Conservation (phyloP, 2,797 vertebrate genomes). For the Cuculus canorus region DNA sequence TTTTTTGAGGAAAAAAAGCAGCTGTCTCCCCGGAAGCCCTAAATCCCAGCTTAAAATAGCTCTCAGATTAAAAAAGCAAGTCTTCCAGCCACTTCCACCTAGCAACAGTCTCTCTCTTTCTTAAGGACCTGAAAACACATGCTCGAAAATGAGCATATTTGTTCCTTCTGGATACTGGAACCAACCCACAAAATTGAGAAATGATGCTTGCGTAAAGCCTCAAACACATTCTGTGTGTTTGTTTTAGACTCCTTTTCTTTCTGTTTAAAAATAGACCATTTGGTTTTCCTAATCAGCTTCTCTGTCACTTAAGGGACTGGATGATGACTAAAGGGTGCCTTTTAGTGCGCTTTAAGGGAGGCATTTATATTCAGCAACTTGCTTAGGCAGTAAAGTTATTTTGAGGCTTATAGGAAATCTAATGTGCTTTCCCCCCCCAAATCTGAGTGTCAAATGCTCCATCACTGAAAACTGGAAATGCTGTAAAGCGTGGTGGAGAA, state of each 20-base stretch:
- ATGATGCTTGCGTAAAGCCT: conserved; percentile 28
- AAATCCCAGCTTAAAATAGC: conserved; percentile 60
- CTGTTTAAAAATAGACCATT: conserved; percentile 31
- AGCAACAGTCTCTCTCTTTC: conserved; percentile 47
- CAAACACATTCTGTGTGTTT: conserved; percentile 18
- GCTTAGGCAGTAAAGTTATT: conserved; percentile 5
- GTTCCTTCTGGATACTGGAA: conserved; percentile 46
- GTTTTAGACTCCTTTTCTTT: conserved; percentile 22
- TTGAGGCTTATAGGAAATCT: not conserved
- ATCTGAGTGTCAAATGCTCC: not conserved
- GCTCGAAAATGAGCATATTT: not conserved
- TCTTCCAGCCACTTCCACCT: conserved; percentile 63
- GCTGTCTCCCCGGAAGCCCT: conserved; percentile 45
- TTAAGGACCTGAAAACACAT: conserved; percentile 6
- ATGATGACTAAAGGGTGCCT: conserved; percentile 36
- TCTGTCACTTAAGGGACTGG: conserved; percentile 37
- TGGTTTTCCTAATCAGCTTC: conserved; percentile 51
- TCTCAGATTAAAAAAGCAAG: conserved; percentile 50
- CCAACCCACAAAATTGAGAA: conserved; percentile 23
- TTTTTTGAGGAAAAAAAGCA: not conserved
- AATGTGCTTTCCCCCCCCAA: not conserved
- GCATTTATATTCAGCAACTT: conserved; percentile 44
- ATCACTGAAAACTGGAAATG: not conserved
- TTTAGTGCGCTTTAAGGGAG: conserved; percentile 24
- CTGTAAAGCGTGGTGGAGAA: not conserved